A percentile compares a stretch with the other conserved stretches of the same genome.
Evolutionary conservation across 1,140 invertebrate genomes (phyloP).

Genomic region (Dermatophagoides farinae): DNA sequence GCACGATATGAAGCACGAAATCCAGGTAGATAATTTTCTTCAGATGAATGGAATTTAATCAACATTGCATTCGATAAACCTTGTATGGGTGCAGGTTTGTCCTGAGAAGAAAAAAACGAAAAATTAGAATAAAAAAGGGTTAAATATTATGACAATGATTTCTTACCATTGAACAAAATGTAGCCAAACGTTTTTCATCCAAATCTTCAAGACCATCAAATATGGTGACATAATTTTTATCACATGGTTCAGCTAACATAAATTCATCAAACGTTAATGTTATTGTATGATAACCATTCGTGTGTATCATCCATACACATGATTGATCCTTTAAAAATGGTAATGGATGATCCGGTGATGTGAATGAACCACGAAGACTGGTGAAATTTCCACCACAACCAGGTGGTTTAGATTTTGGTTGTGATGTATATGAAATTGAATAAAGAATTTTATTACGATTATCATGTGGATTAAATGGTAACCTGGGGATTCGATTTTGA

Average conservation of each 20-base stretch:
- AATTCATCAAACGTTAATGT: conserved; percentile 30
- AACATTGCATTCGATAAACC: conserved; percentile 33
- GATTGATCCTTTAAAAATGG: conserved; percentile 35
- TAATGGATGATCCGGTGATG: conserved; percentile 51
- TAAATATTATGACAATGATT: background rate
- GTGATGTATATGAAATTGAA: background rate
- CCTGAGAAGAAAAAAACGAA: conserved; percentile 24
- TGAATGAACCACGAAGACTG: conserved; percentile 45
- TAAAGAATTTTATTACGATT: background rate
- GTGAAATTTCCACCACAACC: conserved; percentile 59
- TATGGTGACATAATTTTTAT: conserved; percentile 38
- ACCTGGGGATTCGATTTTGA: background rate
- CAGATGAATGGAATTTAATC: conserved; percentile 38
- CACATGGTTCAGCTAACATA: conserved; percentile 39
- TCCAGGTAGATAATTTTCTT: conserved; percentile 43
- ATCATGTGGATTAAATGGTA: background rate
- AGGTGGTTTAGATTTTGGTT: conserved; percentile 13
- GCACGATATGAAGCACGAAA: conserved; percentile 27
- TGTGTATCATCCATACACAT: conserved; percentile 48
- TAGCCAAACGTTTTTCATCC: conserved; percentile 19
- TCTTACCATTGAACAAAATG: conserved; percentile 34
- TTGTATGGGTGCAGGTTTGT: conserved; percentile 34
- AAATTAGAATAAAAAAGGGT: conserved; percentile 23
- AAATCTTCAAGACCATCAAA: conserved; percentile 27
- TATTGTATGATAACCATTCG: conserved; percentile 30